Evolutionary conservation across 1,140 invertebrate genomes (phyloP).

Genomic region (Ips typographus): DNA sequence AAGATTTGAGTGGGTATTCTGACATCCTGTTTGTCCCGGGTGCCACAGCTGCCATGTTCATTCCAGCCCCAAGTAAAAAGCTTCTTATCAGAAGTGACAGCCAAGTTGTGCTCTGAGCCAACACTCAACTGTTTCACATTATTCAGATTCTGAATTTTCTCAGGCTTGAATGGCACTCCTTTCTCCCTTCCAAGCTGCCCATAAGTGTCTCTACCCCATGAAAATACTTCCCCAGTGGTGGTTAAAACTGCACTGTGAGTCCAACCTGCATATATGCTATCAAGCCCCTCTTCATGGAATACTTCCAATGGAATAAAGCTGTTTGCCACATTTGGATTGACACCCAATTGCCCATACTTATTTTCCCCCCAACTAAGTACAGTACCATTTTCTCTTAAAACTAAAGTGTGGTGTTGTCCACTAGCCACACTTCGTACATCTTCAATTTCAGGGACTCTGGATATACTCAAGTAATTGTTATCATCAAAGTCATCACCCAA

Average conservation of each 20-base stretch:
- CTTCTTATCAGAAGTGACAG: constrained; percentile 59
- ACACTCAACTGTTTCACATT: constrained; percentile 61
- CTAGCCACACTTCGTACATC: constrained; percentile 63
- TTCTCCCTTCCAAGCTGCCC: constrained; percentile 65
- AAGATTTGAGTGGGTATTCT: constrained; percentile 51
- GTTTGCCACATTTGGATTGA: constrained; percentile 55
- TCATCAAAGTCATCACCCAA: constrained; percentile 56
- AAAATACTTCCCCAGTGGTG: constrained; percentile 60
- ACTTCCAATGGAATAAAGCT: constrained; percentile 57
- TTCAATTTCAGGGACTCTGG: constrained; percentile 58
- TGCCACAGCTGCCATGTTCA: constrained; percentile 86
- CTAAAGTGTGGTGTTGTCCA: constrained; percentile 73
- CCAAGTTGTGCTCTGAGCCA: constrained; percentile 79
- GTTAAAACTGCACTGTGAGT: constrained; percentile 68
- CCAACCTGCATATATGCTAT: constrained; percentile 67
- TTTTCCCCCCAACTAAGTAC: constrained; percentile 74
- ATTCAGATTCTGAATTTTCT: constrained; percentile 47
- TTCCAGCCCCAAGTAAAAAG: constrained; percentile 89
- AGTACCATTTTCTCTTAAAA: constrained; percentile 59
- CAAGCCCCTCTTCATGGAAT: constrained; percentile 50
- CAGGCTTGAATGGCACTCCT: constrained; percentile 43
- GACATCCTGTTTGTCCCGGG: constrained; percentile 64
- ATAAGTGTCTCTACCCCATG: constrained; percentile 82
- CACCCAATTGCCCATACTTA: constrained; percentile 68
- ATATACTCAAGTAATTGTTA: constrained; percentile 54